A percentile compares a stretch with the other conserved stretches of the same genome.
phyloP scores from a whole-genome alignment of 2,113 vertebrate genomes.

The Nipponia nippon region DNA sequence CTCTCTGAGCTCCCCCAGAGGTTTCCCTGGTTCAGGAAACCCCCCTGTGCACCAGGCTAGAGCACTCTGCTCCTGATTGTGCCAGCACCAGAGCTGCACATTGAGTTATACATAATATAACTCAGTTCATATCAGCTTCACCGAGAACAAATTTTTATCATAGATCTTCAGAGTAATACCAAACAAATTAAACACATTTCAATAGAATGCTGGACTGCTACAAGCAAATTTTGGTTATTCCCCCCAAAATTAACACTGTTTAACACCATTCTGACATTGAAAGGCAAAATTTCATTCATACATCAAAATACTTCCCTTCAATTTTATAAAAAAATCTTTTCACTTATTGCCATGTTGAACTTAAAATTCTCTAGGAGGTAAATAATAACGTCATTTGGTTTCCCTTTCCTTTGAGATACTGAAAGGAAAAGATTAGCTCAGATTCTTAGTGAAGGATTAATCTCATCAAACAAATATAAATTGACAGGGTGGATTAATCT shows the following conservation, averaged over 20 bases:
- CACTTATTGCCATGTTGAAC: neutral
- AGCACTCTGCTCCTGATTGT: accelerated
- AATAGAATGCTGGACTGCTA: neutral
- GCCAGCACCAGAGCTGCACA: neutral
- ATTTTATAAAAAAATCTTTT: neutral
- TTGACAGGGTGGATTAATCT: neutral
- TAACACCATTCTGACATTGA: neutral
- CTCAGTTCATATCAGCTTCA: neutral
- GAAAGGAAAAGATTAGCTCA: neutral
- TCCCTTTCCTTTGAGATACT: neutral
- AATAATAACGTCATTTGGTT: neutral
- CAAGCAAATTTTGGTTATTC: neutral
- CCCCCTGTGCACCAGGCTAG: accelerated
- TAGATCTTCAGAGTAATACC: neutral
- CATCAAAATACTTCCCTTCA: neutral
- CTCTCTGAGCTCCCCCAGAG: neutral
- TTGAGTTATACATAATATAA: neutral
- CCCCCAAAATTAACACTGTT: accelerated
- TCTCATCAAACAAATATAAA: neutral
- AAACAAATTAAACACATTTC: neutral
- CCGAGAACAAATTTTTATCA: neutral
- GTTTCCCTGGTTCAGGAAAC: neutral
- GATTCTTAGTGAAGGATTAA: neutral
- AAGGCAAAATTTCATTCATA: neutral
- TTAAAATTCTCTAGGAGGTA: neutral